These are phyloP conservation scores for Drosophila micromelanica DNA, from an alignment of 1,140 invertebrate genomes.

Conservation along the genomic window DNA sequence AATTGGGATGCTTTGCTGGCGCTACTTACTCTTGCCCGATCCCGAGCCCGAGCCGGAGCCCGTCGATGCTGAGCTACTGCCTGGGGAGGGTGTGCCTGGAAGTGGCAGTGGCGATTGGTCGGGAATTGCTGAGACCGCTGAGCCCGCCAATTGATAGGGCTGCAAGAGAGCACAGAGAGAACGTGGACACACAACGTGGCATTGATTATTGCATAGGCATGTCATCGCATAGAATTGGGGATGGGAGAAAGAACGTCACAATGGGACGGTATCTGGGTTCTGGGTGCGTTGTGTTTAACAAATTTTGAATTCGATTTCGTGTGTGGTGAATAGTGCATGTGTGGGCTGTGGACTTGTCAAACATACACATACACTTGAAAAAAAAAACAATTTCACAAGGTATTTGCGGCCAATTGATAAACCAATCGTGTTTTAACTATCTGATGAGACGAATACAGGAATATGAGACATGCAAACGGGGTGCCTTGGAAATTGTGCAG, in stretches of 20 bases:
- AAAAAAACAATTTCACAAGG: not conserved
- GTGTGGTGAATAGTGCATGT: constrained; percentile 22
- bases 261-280: constrained; percentile 22
- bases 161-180: constrained; percentile 58
- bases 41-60: constrained; percentile 79
- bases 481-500: constrained; percentile 45
- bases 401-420: constrained; percentile 24
- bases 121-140: constrained; percentile 84
- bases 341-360: constrained; percentile 29
- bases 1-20: not conserved
- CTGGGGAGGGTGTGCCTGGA: constrained; percentile 84
- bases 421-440: constrained; percentile 7
- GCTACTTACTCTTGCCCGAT: constrained; percentile 77
- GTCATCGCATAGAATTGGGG: not conserved
- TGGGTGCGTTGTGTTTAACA: constrained; percentile 19
- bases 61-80: constrained; percentile 84
- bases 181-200: constrained; percentile 4
- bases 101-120: constrained; percentile 85
- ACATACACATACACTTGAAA: constrained; percentile 18
- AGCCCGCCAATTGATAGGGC: constrained; percentile 84
- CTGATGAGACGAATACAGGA: constrained; percentile 6
- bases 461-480: constrained; percentile 54
- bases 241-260: constrained; percentile 13
- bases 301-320: constrained; percentile 36
- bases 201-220: constrained; percentile 19